Conservation (phyloP, 2,113 vertebrate genomes). For the Hemibagrus wyckioides region DNA sequence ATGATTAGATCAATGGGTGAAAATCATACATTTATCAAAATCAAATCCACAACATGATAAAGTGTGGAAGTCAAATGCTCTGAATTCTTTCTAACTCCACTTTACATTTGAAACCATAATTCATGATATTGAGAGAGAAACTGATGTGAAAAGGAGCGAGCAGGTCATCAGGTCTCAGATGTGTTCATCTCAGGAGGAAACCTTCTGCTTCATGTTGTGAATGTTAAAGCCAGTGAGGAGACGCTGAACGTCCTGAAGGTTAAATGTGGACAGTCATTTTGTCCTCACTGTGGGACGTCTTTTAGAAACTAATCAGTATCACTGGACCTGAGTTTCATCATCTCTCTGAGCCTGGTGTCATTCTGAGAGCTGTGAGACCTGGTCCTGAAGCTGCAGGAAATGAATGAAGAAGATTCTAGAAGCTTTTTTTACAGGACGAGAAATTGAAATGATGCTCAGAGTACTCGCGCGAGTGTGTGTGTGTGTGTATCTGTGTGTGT, state of each 20-base stretch:
- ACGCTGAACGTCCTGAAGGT: neutral
- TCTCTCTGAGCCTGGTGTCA: neutral
- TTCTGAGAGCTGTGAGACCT: neutral
- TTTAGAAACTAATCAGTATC: constrained; percentile 4
- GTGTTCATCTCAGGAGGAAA: neutral
- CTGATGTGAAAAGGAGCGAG: neutral
- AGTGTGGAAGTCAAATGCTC: neutral
- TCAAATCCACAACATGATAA: neutral
- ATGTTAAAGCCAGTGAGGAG: too few relatives aligned
- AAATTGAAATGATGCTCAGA: constrained; percentile 46
- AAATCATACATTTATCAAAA: neutral
- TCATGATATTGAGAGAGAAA: neutral
- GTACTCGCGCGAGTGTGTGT: constrained; percentile 21
- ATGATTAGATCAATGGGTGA: neutral
- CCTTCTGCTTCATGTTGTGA: neutral
- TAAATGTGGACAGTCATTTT: neutral
- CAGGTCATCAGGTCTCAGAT: neutral
- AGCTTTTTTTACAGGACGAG: constrained; percentile 45
- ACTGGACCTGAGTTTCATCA: neutral
- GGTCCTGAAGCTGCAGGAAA: constrained; percentile 59
- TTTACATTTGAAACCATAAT: neutral
- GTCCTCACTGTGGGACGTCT: neutral
- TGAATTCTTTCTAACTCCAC: neutral
- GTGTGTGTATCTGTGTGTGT: neutral
- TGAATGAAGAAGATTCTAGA: constrained; percentile 59